Evolutionary conservation across 2,888 invertebrate species (phyloP), one percentile per base, ranked within the genome.

Genomic region (Chrysolina americana): DNA sequence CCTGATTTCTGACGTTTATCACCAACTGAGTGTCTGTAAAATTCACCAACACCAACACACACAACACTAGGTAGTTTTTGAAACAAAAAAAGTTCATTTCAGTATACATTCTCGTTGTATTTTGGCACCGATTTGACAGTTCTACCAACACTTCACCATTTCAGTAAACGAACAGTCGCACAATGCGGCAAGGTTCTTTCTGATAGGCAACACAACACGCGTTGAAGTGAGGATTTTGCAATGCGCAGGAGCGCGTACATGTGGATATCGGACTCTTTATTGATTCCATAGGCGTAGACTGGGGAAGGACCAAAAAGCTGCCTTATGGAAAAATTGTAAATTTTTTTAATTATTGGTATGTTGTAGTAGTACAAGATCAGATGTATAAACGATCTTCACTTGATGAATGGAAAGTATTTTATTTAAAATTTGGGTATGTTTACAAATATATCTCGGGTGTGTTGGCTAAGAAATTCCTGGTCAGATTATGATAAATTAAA

Each of bases 1-100:
- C 87, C 87, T 87, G 87, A 83, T 87, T 87, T 78, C 85, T 83
- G 65, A 87, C 87, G 83, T 87, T 87, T 70, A 87, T 87, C 68
- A 87, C 83, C 64, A 87, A 81, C 79, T 87, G 87, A 11, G 84
- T 81, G 76, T 82, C 82, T 70, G 82, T 81, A 65, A 81, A 79
- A 76, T 80, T 77, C 75, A 81, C 73, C 73, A 83, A 74, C 72
- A 85, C 78, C 79, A 77, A 81, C 74, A 80, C 68, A 69, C 81
- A 76, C 68, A 79, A 70, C 76, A 82, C 73, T 19, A 79, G 68
- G 74, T 73, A 56, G 59, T 74, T 74, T 56, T 62, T 41, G 53
- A 64, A 74, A 63, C 63, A 28, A 19, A 73, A 75, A 69, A 70
- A 63, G 17, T 77, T 75, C 78, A 74, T 79, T 81, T 81, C 80